A percentile compares a stretch with the other conserved stretches of the same genome.
Evolutionary conservation across 1,140 invertebrate genomes (phyloP).

Genomic region (Lasioglossum albipes): DNA sequence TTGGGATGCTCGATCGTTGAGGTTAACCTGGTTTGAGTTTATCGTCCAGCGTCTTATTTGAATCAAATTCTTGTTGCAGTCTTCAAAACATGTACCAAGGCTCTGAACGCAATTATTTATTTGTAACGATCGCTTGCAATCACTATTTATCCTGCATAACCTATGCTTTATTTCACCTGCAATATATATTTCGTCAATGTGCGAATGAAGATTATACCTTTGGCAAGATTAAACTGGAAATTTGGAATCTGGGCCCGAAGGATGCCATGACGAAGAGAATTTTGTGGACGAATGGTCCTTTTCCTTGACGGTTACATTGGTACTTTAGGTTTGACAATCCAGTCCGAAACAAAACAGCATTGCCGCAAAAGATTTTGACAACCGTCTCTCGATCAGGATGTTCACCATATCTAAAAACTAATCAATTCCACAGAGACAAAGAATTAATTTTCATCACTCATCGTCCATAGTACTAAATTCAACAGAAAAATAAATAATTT

Average conservation of each 20-base stretch:
- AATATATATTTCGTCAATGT: not conserved
- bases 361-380: not conserved
- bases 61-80: too few relatives aligned
- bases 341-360: slow-evolving; percentile 10
- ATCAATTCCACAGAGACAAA: not conserved
- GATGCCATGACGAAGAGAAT: slow-evolving; percentile 17
- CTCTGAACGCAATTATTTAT: too few relatives aligned
- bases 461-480: too few relatives aligned
- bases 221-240: not conserved
- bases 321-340: not conserved
- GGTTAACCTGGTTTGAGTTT: too few relatives aligned
- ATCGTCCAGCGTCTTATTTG: too few relatives aligned
- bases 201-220: not conserved
- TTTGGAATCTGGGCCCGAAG: slow-evolving; percentile 24
- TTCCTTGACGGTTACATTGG: not conserved
- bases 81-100: too few relatives aligned
- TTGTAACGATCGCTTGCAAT: too few relatives aligned
- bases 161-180: not conserved
- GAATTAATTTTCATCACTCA: too few relatives aligned
- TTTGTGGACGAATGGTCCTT: slow-evolving; percentile 12
- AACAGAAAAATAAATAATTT: too few relatives aligned
- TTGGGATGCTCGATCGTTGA: too few relatives aligned
- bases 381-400: not conserved
- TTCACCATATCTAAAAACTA: not conserved
- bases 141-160: not conserved